These are phyloP conservation scores for Porphyrio hochstetteri DNA, from an alignment of 2,113 vertebrate genomes.

Conservation along the genomic window DNA sequence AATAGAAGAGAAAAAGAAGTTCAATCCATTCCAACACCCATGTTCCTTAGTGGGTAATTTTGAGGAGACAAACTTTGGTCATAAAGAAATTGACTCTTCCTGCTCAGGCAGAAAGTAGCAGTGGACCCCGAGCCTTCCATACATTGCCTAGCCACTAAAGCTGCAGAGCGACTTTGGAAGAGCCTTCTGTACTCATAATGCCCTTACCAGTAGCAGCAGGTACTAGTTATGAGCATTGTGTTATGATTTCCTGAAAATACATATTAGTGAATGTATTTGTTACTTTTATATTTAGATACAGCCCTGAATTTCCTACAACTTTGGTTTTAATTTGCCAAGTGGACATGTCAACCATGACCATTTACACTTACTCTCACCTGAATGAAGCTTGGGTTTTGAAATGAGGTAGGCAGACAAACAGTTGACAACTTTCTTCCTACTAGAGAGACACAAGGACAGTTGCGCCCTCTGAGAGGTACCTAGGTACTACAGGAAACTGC, in stretches of 20 bases:
- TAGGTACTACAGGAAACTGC: background rate
- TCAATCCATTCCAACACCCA: background rate
- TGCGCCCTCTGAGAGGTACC: background rate
- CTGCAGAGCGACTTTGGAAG: background rate
- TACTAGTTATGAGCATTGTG: background rate
- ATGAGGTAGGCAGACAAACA: background rate
- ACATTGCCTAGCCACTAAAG: background rate
- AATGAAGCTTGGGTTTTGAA: background rate
- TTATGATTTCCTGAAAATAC: background rate
- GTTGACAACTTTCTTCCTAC: background rate
- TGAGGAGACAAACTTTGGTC: background rate
- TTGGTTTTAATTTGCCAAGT: background rate
- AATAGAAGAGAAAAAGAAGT: background rate
- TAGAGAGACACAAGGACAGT: background rate
- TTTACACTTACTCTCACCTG: background rate
- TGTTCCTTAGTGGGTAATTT: background rate
- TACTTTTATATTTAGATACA: background rate
- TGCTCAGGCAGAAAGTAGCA: background rate
- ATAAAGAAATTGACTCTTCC: background rate
- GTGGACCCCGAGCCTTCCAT: background rate
- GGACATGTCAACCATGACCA: background rate
- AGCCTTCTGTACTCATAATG: background rate
- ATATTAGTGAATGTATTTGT: background rate
- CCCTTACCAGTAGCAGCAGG: background rate
- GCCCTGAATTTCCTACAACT: background rate